Percentiles rank a stretch among this genome's conserved stretches.
Evolutionary conservation across 1,140 invertebrate genomes (phyloP).

Genomic region (Sinonovacula constricta): DNA sequence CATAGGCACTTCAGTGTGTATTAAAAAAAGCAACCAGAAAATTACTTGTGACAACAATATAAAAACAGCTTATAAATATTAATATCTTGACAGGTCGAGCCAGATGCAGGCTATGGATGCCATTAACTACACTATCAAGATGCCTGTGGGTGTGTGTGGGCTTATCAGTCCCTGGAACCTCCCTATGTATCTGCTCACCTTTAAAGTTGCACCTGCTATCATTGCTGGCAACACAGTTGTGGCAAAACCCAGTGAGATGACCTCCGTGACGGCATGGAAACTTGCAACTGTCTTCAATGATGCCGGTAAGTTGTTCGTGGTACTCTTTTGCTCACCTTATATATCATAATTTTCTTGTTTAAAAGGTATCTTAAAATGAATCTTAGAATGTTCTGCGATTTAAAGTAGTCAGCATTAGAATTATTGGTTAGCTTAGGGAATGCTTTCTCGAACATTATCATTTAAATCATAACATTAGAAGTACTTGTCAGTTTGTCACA

Average conservation of each 20-base stretch:
- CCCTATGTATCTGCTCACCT: conserved; percentile 82
- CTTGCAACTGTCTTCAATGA: conserved; percentile 80
- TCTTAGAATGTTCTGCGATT: no score
- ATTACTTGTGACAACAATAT: no score
- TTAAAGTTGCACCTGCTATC: conserved; percentile 83
- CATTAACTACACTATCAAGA: conserved; percentile 80
- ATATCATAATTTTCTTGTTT: no score
- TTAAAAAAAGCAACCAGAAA: no score
- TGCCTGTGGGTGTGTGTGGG: conserved; percentile 82
- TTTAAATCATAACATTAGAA: no score
- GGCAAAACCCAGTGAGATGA: conserved; percentile 83
- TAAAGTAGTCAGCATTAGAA: no score
- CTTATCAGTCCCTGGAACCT: conserved; percentile 84
- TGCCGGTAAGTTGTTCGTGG: conserved; percentile 76
- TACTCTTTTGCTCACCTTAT: neutral
- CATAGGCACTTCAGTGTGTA: no score
- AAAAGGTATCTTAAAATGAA: no score
- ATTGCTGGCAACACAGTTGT: conserved; percentile 83
- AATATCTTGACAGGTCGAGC: conserved; percentile 72
- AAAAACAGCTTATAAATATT: no score
- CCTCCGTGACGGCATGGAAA: conserved; percentile 82
- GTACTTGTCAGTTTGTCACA: no score
- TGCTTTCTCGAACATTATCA: no score
- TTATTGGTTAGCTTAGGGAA: no score
- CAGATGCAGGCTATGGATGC: conserved; percentile 75